Evolutionary conservation across 2,888 invertebrate species (phyloP), one percentile per base, ranked within the genome.

Genomic region (Drosophila maculinotata): DNA sequence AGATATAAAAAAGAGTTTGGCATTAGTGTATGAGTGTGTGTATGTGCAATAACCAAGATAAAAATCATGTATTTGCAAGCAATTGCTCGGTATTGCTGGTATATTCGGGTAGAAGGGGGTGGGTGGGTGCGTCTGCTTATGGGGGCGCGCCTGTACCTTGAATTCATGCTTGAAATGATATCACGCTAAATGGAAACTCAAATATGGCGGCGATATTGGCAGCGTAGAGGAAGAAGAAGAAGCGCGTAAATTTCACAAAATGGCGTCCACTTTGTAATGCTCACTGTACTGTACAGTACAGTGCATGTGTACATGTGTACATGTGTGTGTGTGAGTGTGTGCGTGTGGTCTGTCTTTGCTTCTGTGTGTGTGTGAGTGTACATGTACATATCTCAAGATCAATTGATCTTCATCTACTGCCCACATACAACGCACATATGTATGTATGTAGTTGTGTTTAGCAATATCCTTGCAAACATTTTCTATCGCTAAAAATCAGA

Each of bases 1-100:
- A 87, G 87, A 85, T 75, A 88, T 79, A 85, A 84, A 88, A 85
- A 83, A 88, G 84, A 88, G 88, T 87, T 84, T 87, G 72, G 74
- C 88, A 85, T 85, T 85, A 85, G 88, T 88, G 82, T 78, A 65
- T 69, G 85, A 54, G 63, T 35, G 63, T 65, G 54, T 51, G 69
- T 62, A 47, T 44, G 70, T 53, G 62, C 52, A 52, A 36, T 52
- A 64, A 63, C 64, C 65, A 63, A 63, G 65, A 52, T 41, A 63
- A 52, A 12, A 45, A 52, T 64, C 52, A 64, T 42, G 63, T 62
- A 26, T 42, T 20, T 28, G 49, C 28, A 63, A 60, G 33, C 49
- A 15, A 17, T 63, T 41, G 12, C 26, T 25, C 7, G 9, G 25
- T 35, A 30, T 17, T 25, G 17, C 17, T 2, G 7, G 1, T 58